Percentiles rank a stretch among this genome's conserved stretches.
These are phyloP conservation scores for Okamejei kenojei DNA, from an alignment of 2,797 vertebrate genomes.

Conservation along the genomic window DNA sequence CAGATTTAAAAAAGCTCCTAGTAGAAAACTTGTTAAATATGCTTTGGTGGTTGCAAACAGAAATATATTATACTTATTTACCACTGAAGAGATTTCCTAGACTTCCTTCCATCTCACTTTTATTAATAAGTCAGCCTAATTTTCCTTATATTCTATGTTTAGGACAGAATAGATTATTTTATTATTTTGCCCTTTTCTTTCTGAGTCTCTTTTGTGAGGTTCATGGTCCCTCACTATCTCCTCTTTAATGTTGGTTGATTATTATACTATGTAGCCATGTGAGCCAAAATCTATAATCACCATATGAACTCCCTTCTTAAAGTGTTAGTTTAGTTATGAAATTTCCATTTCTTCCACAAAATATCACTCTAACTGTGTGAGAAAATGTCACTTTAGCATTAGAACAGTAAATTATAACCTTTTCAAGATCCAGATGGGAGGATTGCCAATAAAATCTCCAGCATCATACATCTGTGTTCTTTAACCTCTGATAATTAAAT, in stretches of 20 bases:
- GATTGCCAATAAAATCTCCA: background rate
- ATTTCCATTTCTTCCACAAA: background rate
- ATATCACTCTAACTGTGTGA: background rate
- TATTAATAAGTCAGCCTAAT: background rate
- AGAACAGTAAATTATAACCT: background rate
- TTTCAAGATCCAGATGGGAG: background rate
- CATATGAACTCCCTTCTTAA: background rate
- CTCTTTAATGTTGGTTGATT: background rate
- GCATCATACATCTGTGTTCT: background rate
- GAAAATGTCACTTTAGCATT: background rate
- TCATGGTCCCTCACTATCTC: background rate
- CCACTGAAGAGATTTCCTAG: background rate
- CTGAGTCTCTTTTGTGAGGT: background rate
- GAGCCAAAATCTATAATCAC: background rate
- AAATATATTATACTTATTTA: background rate
- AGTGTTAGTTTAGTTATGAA: background rate
- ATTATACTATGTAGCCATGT: background rate
- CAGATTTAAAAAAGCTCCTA: background rate
- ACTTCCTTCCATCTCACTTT: background rate
- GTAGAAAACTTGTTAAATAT: background rate
- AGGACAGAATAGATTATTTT: background rate
- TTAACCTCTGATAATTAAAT: background rate
- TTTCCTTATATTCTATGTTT: background rate
- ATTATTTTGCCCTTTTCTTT: background rate
- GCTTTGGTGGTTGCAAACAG: background rate